Evolutionary conservation across 64 coral and sea anemone species (phyloP), one percentile per base, ranked within the genome.

Genomic region (Astreopora myriophthalma): DNA sequence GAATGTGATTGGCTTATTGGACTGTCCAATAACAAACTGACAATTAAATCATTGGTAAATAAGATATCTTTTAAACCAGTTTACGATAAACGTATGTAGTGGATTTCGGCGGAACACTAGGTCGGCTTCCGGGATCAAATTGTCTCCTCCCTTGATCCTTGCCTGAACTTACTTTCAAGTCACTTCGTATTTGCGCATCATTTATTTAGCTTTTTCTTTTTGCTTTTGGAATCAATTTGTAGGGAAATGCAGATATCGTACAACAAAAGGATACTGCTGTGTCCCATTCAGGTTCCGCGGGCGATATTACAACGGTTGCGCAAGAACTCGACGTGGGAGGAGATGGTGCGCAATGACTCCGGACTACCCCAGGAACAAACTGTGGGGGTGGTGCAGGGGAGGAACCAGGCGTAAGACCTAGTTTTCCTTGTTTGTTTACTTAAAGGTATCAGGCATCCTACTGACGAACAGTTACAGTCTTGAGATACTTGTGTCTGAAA

Each of bases 321-420:
- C 80, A n/a, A 85, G 24, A 72, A 75, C 55, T 34, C 36, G 85
- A 27, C 65, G 68, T 12, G 55, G 52, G 13, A 66, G 66, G 46
- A 28, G 28, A 58, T 92, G 90, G 90, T 92, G 90, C n/a, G 66
- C 90, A 19, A 72, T 37, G 0, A 76, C 80, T 14, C 69, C 80
- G 1, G 81, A 33, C 55, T 92, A 92, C 70, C 65, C 79, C 31
- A 74, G 32, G 1, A 39, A 86, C n/a, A 86, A n/a, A 38, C 29
- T 55, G 44, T 92, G 79, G 79, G 90, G 90, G 13, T 73, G 70
- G 67, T 92, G 90, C 70, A 60, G 85, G 46, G 85, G 85, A 37
- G 79, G 79, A 64, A 64, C 30, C 31, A 83, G 34, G 39, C 55
- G 79, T 83, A 83, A 83, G 79, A 22, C 13, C 8, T 38, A 7